phyloP scores from a whole-genome alignment of 2,113 vertebrate species.

The Rhinichthys klamathensis region DNA sequence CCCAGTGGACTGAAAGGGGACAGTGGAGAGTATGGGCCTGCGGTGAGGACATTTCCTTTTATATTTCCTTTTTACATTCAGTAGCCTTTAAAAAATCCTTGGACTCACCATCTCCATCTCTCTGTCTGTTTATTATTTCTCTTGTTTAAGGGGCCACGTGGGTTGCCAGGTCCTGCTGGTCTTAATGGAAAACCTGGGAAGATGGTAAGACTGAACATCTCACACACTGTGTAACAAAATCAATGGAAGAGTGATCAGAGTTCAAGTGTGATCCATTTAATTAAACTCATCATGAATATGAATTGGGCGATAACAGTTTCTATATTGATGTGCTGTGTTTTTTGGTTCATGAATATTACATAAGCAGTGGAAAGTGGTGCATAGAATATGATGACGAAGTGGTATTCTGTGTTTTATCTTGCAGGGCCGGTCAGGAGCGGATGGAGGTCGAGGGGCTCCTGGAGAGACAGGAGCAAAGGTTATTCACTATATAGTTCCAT shows the following conservation, averaged over 20 bases:
- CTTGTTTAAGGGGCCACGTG: conserved; percentile 80
- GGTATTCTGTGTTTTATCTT: conserved; percentile 47
- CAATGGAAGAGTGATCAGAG: conserved; percentile 30
- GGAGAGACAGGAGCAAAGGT: conserved; percentile 90
- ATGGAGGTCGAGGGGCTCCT: conserved; percentile 86
- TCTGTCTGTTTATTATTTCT: background rate
- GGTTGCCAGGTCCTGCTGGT: conserved; percentile 79
- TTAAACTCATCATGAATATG: conserved; percentile 22
- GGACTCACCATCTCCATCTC: background rate
- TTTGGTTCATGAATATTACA: conserved; percentile 35
- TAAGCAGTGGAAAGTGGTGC: background rate
- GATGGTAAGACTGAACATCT: conserved; percentile 75
- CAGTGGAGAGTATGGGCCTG: conserved; percentile 57
- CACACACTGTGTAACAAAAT: background rate
- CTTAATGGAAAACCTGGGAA: conserved; percentile 81
- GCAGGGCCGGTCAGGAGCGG: conserved; percentile 83
- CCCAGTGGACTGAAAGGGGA: conserved; percentile 73
- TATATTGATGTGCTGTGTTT: conserved; percentile 22
- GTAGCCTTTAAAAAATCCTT: background rate
- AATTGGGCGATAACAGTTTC: background rate
- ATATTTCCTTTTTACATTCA: conserved; percentile 11
- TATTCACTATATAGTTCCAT: background rate
- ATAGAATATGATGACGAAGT: conserved; percentile 33
- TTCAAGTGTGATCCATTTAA: conserved; percentile 21
- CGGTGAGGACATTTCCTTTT: conserved; percentile 38